Evolutionary conservation across 2,888 invertebrate species (phyloP), one percentile per base, ranked within the genome.

Genomic region (Itoplectis maculator): DNA sequence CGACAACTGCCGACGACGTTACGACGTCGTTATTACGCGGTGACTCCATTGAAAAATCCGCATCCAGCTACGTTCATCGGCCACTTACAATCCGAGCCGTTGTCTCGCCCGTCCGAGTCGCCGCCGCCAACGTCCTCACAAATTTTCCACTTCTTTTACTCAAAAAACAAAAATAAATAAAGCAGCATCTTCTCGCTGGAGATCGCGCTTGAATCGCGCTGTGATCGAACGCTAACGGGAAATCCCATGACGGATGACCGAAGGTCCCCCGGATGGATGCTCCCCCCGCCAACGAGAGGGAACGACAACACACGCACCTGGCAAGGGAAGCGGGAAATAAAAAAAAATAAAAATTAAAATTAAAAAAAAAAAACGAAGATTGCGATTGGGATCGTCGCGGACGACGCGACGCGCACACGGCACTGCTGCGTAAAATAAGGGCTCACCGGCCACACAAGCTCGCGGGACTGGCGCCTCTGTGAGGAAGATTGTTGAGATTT

Each of bases 191-290:
- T 45, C 59, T 51, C 29, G 29, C 72, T 59, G 42, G 45, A 29
- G 45, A 18, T 56, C 47, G 15, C 59, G 66, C 51, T 42, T 61
- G 4, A 1, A 18, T 29, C n/a, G 47, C 49, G 61, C 29, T 75
- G 7, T 23, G 29, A 54, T 47, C 47, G 42, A 40, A 15, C 13
- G 37, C n/a, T 7, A 18, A 40, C n/a, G 84, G 86, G 87, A 86
- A 84, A 85, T 90, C 87, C 88, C 86, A 89, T 90, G 89, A 89
- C 87, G 88, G 86, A 89, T 89, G 85, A 84, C 88, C 77, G 74
- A 82, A 80, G 79, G 72, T 73, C 63, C 59, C 54, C 77, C 61
- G 61, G 73, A 75, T 70, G 77, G 51, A 72, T 72, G 72, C 68
- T 72, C 51, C 45, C 76, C n/a, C n/a, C n/a, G n/a, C n/a, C 47